A percentile compares a stretch with the other conserved stretches of the same genome.
phyloP scores from a whole-genome alignment of 1,140 invertebrate genomes.

The Antheraea mylitta region DNA sequence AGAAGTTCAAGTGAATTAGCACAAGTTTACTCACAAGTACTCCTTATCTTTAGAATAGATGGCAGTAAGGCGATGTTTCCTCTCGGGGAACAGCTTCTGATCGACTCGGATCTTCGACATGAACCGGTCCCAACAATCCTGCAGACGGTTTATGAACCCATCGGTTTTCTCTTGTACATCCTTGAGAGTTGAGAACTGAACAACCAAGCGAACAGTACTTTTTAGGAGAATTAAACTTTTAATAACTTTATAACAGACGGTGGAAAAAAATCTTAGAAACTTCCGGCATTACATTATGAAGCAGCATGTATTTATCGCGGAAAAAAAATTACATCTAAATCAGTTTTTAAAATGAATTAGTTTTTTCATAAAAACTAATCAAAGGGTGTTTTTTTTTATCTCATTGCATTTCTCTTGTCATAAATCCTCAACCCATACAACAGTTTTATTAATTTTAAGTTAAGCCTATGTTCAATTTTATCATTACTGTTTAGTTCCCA shows the following conservation, averaged over 20 bases:
- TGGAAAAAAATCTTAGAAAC: background rate
- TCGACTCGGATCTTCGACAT: constrained; percentile 83
- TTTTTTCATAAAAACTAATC: too few species aligned
- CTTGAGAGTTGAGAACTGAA: constrained; percentile 81
- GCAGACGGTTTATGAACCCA: constrained; percentile 81
- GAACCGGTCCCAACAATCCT: constrained; percentile 80
- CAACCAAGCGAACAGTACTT: constrained; percentile 3
- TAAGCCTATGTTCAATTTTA: too few species aligned
- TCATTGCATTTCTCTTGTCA: too few species aligned
- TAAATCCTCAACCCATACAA: too few species aligned
- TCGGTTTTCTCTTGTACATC: constrained; percentile 81
- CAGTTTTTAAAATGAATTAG: too few species aligned
- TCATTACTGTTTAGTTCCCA: too few species aligned
- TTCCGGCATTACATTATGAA: too few species aligned
- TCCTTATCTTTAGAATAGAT: constrained; percentile 93
- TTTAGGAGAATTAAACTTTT: background rate
- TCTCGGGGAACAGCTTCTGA: constrained; percentile 83
- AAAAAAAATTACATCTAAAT: too few species aligned
- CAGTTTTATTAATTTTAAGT: too few species aligned
- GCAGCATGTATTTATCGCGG: too few species aligned
- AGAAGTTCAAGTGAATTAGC: too few species aligned
- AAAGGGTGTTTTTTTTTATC: too few species aligned
- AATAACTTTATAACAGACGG: background rate
- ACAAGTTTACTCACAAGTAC: constrained; percentile 86
- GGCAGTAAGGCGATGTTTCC: constrained; percentile 87